phyloP scores from a whole-genome alignment of 2,888 invertebrate species.

The Tricholauxania praeusta region DNA sequence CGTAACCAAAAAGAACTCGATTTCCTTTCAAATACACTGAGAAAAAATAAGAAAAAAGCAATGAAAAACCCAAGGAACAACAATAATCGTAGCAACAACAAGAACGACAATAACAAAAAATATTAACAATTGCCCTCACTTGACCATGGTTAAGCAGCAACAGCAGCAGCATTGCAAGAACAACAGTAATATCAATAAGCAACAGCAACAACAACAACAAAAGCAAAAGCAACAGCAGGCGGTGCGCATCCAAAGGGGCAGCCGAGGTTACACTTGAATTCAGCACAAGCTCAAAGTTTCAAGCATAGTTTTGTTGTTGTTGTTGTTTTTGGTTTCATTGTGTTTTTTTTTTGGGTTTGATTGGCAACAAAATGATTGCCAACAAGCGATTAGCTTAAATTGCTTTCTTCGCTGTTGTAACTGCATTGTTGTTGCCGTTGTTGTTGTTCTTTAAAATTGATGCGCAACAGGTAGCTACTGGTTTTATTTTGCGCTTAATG shows the following conservation, averaged over 20 bases:
- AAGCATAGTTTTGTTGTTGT: not conserved
- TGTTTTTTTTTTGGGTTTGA: slow-evolving; percentile 6
- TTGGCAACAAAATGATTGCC: slow-evolving; percentile 17
- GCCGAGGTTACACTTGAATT: slow-evolving; percentile 1
- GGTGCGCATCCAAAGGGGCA: slow-evolving; percentile 26
- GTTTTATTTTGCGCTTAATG: slow-evolving; percentile 23
- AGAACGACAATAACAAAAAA: slow-evolving; percentile 1
- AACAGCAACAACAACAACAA: slow-evolving; percentile 6
- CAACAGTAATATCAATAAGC: slow-evolving; percentile 42
- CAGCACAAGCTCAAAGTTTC: not conserved
- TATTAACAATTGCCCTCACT: not conserved
- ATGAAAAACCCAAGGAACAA: not conserved
- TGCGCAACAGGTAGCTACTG: slow-evolving; percentile 31
- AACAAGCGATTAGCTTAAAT: slow-evolving; percentile 21
- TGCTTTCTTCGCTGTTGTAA: not conserved
- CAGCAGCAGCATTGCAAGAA: slow-evolving; percentile 46
- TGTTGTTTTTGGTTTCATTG: too few species aligned
- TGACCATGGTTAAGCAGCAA: slow-evolving; percentile 14
- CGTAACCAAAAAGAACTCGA: slow-evolving; percentile 30
- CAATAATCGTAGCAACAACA: not conserved
- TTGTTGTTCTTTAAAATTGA: slow-evolving; percentile 2
- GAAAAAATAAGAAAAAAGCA: not conserved
- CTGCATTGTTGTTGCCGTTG: slow-evolving; percentile 4
- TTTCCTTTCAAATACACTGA: slow-evolving; percentile 28
- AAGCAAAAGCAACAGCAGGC: slow-evolving; percentile 14